Conservation (phyloP, 2,113 vertebrate species). For the Rhabdomys dilectus region DNA sequence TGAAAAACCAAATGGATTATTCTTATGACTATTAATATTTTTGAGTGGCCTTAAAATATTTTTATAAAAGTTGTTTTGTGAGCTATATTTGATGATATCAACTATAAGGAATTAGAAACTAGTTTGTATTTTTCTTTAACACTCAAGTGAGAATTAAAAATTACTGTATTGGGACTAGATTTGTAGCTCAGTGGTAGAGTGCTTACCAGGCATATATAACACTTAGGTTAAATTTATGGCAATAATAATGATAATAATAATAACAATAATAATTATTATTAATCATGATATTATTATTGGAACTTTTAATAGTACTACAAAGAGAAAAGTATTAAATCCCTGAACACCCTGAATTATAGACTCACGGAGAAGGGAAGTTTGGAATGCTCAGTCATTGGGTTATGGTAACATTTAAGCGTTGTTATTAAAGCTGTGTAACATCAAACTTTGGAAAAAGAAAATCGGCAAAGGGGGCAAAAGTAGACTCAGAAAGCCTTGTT, state of each 20-base stretch:
- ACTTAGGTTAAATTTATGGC: neutral
- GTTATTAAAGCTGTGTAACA: slow-evolving; percentile 11
- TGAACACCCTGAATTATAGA: slow-evolving; percentile 11
- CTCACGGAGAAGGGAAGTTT: neutral
- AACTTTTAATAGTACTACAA: slow-evolving; percentile 16
- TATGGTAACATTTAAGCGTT: slow-evolving; percentile 18
- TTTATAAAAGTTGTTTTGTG: slow-evolving; percentile 82
- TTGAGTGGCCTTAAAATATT: slow-evolving; percentile 80
- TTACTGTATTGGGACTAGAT: neutral
- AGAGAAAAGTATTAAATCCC: slow-evolving; percentile 28
- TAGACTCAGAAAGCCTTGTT: neutral
- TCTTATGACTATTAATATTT: slow-evolving; percentile 82
- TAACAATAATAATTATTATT: neutral
- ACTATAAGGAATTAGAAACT: slow-evolving; percentile 75
- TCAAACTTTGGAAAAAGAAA: slow-evolving; percentile 23
- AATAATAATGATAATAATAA: neutral
- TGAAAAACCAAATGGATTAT: slow-evolving; percentile 79
- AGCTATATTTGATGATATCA: slow-evolving; percentile 77
- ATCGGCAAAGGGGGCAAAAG: neutral
- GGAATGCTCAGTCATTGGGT: neutral
- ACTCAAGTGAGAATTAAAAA: slow-evolving; percentile 73
- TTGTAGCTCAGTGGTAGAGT: neutral
- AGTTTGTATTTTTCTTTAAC: slow-evolving; percentile 48
- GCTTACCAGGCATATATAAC: neutral
- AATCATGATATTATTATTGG: neutral